Evolutionary conservation across 2,797 vertebrate species (phyloP).

Genomic region (Aphelocoma californica): DNA sequence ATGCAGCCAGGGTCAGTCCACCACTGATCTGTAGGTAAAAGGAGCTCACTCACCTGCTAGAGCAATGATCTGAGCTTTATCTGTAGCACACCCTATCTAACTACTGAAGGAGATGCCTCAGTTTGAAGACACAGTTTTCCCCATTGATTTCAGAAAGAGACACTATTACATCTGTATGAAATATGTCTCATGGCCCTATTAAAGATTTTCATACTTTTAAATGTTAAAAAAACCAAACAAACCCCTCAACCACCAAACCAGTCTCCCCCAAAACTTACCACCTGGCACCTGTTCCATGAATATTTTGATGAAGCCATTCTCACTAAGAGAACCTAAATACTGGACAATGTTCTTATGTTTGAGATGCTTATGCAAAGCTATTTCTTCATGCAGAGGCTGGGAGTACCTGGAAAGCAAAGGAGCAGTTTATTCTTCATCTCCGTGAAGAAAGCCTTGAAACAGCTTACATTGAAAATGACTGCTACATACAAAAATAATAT

Average conservation of each 20-base stretch:
- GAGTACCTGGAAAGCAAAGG: conserved; percentile 84
- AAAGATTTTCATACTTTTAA: background rate
- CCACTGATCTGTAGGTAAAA: background rate
- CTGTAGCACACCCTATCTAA: background rate
- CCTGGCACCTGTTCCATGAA: conserved; percentile 99
- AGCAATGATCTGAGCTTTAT: background rate
- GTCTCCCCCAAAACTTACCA: conserved; percentile 77
- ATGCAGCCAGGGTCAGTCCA: background rate
- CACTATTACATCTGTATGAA: background rate
- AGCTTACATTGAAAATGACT: background rate
- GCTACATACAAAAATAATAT: background rate
- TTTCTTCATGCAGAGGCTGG: conserved; percentile 97
- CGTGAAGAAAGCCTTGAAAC: background rate
- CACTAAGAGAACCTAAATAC: conserved; percentile 96
- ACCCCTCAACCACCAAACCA: background rate
- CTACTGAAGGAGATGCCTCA: background rate
- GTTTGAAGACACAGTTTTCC: background rate
- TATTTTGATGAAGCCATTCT: conserved; percentile 98
- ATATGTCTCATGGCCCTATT: background rate
- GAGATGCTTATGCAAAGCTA: conserved; percentile 95
- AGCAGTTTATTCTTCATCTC: background rate
- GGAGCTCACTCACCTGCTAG: background rate
- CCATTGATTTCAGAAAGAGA: background rate
- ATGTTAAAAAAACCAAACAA: background rate
- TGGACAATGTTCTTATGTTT: conserved; percentile 99